phyloP scores from a whole-genome alignment of 2,797 vertebrate species.

The Acanthopagrus latus region DNA sequence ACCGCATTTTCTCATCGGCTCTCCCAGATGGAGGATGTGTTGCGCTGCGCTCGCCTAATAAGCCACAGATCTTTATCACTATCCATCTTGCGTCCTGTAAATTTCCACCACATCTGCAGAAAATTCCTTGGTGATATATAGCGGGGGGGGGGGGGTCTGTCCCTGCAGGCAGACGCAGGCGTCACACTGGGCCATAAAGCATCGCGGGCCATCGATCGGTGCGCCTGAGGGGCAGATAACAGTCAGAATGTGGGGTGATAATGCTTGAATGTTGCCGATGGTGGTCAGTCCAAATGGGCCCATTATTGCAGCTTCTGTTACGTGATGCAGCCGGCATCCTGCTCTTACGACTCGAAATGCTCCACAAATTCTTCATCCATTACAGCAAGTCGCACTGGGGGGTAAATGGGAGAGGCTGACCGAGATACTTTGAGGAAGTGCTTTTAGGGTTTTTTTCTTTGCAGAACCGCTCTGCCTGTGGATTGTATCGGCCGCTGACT shows the following conservation, averaged over 20 bases:
- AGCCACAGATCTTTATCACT: constrained; percentile 30
- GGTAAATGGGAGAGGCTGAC: not conserved
- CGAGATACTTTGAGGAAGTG: not conserved
- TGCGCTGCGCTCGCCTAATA: constrained; percentile 4
- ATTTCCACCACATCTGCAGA: constrained; percentile 33
- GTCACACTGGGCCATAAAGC: constrained; percentile 54
- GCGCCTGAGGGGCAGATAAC: constrained; percentile 40
- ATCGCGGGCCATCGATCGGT: constrained; percentile 53
- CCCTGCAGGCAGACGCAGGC: constrained; percentile 6
- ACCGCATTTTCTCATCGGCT: constrained; percentile 24
- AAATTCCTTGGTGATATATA: constrained; percentile 25
- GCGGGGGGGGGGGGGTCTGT: not conserved
- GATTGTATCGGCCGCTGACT: not conserved
- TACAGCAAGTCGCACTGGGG: not conserved
- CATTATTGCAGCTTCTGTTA: constrained; percentile 57
- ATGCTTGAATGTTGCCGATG: constrained; percentile 56
- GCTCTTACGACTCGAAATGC: constrained; percentile 24
- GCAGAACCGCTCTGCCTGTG: constrained; percentile 5
- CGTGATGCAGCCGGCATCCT: constrained; percentile 23
- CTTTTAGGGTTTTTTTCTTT: constrained; percentile 12
- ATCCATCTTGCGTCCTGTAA: constrained; percentile 46
- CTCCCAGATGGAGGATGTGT: not conserved
- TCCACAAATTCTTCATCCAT: constrained; percentile 28
- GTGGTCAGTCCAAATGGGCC: constrained; percentile 47
- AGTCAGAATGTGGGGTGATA: constrained; percentile 49